Evolutionary conservation across 2,888 invertebrate species (phyloP).

Genomic region (Phalangium opilio): DNA sequence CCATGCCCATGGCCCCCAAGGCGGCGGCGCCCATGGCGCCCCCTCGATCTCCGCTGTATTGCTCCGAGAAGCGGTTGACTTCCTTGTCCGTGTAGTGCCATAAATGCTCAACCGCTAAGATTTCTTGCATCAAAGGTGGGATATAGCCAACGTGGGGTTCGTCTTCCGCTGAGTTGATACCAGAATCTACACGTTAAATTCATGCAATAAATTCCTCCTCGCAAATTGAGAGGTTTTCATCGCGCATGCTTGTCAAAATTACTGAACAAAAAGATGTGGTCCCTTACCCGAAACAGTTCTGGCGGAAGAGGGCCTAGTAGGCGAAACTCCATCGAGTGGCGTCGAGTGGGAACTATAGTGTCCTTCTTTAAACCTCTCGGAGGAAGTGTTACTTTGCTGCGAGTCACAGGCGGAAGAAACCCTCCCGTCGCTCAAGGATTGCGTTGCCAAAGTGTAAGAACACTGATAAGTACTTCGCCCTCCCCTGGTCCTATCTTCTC

Average conservation of each 20-base stretch:
- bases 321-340: no score
- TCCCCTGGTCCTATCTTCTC: conserved; percentile 86
- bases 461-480: conserved; percentile 92
- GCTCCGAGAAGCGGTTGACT: conserved; percentile 10
- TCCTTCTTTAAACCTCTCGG: no score
- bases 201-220: no score
- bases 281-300: no score
- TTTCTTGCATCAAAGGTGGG: conserved; percentile 42
- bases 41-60: conserved; percentile 10
- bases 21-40: conserved; percentile 2
- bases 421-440: conserved; percentile 14
- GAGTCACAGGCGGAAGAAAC: conserved; percentile 13
- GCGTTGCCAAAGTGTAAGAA: conserved; percentile 66
- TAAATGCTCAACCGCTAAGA: conserved; percentile 88
- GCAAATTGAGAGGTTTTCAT: no score
- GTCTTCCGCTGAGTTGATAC: conserved; percentile 13
- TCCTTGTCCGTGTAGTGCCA: conserved; percentile 72
- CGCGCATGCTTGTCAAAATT: no score
- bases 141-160: conserved; percentile 5
- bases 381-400: no score
- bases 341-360: no score
- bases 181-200: background rate
- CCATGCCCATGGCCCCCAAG: background rate
- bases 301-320: no score
- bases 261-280: no score